These are phyloP conservation scores for Harmothoe impar DNA, from an alignment of 2,888 invertebrate genomes.

Conservation along the genomic window DNA sequence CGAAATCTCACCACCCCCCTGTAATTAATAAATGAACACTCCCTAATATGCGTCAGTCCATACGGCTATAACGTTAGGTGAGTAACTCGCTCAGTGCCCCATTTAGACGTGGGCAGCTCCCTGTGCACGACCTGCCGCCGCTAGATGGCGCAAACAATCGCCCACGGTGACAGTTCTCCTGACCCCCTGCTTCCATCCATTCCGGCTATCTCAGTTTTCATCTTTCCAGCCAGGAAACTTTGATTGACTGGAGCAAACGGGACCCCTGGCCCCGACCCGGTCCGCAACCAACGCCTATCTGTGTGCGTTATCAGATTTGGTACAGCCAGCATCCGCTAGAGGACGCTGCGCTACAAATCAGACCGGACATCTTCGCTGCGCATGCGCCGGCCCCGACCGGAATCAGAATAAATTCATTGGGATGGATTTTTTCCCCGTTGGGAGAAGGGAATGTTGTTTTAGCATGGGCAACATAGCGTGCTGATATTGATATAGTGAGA, in stretches of 20 bases:
- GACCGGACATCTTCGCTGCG: conserved; percentile 47
- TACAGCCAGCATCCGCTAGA: not conserved
- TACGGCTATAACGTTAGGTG: too few relatives aligned
- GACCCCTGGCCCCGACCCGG: conserved; percentile 15
- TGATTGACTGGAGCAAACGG: conserved; percentile 60
- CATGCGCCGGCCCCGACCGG: not conserved
- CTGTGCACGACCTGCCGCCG: conserved; percentile 5
- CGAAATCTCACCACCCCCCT: too few relatives aligned
- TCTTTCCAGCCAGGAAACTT: conserved; percentile 59
- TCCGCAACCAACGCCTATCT: conserved; percentile 51
- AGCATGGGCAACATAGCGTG: not conserved
- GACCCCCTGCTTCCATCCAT: conserved; percentile 44
- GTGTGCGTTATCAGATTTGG: conserved; percentile 48
- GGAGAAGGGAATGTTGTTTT: conserved; percentile 30
- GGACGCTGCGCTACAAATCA: conserved; percentile 35
- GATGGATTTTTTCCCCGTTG: conserved; percentile 25
- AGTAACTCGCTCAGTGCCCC: too few relatives aligned
- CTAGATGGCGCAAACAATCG: conserved; percentile 23
- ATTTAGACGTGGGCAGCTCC: conserved; percentile 8
- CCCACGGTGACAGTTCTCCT: conserved; percentile 29
- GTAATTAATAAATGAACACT: too few relatives aligned
- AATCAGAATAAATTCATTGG: conserved; percentile 48
- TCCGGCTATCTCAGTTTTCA: conserved; percentile 48
- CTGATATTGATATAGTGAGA: too few relatives aligned
- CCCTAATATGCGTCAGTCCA: too few relatives aligned